phyloP scores from a whole-genome alignment of 2,888 invertebrate species.

The Pristionchus fissidentatus region DNA sequence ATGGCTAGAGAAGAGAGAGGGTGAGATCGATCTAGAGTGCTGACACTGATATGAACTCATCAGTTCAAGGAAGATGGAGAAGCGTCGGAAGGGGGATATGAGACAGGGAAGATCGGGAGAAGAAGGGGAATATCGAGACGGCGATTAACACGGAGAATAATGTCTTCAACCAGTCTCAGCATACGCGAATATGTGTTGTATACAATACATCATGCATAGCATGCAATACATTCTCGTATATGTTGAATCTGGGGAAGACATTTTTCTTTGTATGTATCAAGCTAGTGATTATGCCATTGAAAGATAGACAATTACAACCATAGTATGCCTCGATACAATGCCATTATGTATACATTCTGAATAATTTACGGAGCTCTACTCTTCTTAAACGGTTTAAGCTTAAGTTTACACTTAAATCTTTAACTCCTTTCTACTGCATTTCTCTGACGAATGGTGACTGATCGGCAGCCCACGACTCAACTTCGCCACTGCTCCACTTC shows the following conservation, averaged over 20 bases:
- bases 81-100: not conserved
- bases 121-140: not conserved
- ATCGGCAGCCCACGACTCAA: constrained; percentile 84
- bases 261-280: too few species aligned
- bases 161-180: too few species aligned
- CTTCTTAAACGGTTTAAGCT: not conserved
- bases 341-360: too few species aligned
- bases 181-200: too few species aligned
- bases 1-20: constrained; percentile 43
- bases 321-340: constrained; percentile 16
- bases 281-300: constrained; percentile 35
- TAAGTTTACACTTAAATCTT: not conserved
- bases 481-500: constrained; percentile 85
- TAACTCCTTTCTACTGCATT: constrained; percentile 57
- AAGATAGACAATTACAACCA: constrained; percentile 37
- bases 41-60: constrained; percentile 14
- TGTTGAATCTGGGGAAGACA: too few species aligned
- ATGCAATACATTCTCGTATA: too few species aligned
- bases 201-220: too few species aligned
- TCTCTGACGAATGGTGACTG: constrained; percentile 63
- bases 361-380: too few species aligned
- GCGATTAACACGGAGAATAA: too few species aligned
- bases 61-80: not conserved
- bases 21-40: not conserved
- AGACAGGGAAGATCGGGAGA: constrained; percentile 1